phyloP scores from a whole-genome alignment of 1,140 invertebrate species.

The Hyles euphorbiae region DNA sequence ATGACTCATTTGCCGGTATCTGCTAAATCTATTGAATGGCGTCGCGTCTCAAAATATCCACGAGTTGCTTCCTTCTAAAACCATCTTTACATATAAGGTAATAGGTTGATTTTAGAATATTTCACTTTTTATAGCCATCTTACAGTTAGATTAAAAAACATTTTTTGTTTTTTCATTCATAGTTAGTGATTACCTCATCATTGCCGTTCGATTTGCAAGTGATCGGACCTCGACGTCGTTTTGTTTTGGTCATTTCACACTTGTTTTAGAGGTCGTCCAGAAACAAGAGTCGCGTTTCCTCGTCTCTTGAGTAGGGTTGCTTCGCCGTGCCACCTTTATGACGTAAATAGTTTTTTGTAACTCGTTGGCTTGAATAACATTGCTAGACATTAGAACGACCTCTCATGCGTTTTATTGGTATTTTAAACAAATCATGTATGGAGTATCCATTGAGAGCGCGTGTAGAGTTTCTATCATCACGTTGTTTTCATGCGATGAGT shows the following conservation, averaged over 20 bases:
- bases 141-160: slow-evolving; percentile 39
- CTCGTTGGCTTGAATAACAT: no score
- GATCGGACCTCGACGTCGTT: slow-evolving; percentile 28
- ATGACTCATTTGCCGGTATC: slow-evolving; percentile 46
- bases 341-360: no score
- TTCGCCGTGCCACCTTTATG: no score
- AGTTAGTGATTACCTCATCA: slow-evolving; percentile 53
- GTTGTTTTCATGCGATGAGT: no score
- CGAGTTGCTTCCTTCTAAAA: slow-evolving; percentile 8
- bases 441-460: no score
- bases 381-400: no score
- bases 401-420: no score
- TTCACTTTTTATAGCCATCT: slow-evolving; percentile 15
- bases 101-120: slow-evolving; percentile 17
- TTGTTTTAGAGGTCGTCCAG: slow-evolving; percentile 35
- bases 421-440: no score
- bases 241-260: slow-evolving; percentile 35
- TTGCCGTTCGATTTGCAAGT: slow-evolving; percentile 41
- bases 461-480: no score
- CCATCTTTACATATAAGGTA: neutral
- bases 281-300: slow-evolving; percentile 16
- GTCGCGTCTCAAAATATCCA: slow-evolving; percentile 20
- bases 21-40: slow-evolving; percentile 36
- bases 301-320: slow-evolving; percentile 13
- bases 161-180: slow-evolving; percentile 56